Conservation (phyloP, 1,140 invertebrate species). For the Macrotrachela quadricornifera region DNA sequence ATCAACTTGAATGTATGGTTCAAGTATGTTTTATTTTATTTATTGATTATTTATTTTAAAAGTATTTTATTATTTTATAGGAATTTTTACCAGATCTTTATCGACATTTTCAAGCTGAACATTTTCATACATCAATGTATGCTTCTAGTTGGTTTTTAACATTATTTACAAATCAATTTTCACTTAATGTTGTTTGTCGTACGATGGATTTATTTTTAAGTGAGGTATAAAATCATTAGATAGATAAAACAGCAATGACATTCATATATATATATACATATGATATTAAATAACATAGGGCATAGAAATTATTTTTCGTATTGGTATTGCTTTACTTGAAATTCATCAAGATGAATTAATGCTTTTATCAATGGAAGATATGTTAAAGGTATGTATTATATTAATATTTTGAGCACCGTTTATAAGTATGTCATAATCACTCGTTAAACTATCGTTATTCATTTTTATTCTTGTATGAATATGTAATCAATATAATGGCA, state of each 20-base stretch:
- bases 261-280: background rate
- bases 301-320: slow-evolving; percentile 90
- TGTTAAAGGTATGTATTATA: slow-evolving; percentile 63
- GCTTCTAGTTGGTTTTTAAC: slow-evolving; percentile 4
- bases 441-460: too few species aligned
- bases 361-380: slow-evolving; percentile 89
- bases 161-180: slow-evolving; percentile 30
- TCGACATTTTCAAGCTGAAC: background rate
- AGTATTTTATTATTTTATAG: background rate
- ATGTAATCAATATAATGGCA: too few species aligned
- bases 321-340: slow-evolving; percentile 72
- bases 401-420: too few species aligned
- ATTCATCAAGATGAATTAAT: slow-evolving; percentile 73
- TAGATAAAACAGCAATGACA: too few species aligned
- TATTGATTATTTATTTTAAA: too few species aligned
- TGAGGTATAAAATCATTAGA: slow-evolving; percentile 39
- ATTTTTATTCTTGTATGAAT: too few species aligned
- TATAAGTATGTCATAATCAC: background rate
- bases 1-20: background rate
- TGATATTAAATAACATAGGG: slow-evolving; percentile 34
- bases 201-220: slow-evolving; percentile 95
- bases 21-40: too few species aligned
- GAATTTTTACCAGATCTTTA: background rate
- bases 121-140: background rate
- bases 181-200: slow-evolving; percentile 60